Conservation (phyloP, 2,797 vertebrate species). For the Betta splendens region DNA sequence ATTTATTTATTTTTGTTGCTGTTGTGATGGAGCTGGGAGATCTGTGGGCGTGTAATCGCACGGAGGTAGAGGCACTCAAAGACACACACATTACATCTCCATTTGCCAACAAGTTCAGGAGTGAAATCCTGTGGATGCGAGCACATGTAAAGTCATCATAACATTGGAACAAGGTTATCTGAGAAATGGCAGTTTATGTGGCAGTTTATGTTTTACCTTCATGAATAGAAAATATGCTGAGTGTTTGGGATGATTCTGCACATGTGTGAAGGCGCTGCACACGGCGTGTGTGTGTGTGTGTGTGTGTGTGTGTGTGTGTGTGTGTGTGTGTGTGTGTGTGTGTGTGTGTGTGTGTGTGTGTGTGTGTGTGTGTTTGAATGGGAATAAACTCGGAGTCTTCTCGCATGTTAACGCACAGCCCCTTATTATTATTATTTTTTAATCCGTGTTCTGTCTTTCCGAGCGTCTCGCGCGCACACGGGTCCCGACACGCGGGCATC, state of each 20-base stretch:
- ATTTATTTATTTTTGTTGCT: conserved; percentile 66
- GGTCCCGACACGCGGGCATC: conserved; percentile 49
- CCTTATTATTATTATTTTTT: too few species aligned
- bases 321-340: too few species aligned
- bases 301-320: too few species aligned
- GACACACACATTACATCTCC: conserved; percentile 71
- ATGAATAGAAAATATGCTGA: conserved; percentile 77
- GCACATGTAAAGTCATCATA: conserved; percentile 81
- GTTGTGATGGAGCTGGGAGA: conserved; percentile 74
- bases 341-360: too few species aligned
- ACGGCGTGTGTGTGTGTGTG: conserved; percentile 1
- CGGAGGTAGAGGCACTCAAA: conserved; percentile 75
- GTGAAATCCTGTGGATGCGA: conserved; percentile 77
- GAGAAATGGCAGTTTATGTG: conserved; percentile 79
- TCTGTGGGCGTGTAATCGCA: conserved; percentile 78
- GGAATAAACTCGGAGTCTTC: conserved; percentile 3
- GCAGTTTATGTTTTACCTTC: conserved; percentile 79
- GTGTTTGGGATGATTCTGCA: conserved; percentile 47
- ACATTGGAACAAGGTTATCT: conserved; percentile 81
- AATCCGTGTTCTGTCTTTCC: not conserved
- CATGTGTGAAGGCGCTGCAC: conserved; percentile 17
- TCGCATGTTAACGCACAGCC: conserved; percentile 1
- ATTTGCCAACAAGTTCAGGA: conserved; percentile 79
- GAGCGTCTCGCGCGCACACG: conserved; percentile 12
- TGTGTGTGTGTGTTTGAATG: too few species aligned